Evolutionary conservation across 2,797 vertebrate genomes (phyloP).

Genomic region (Champsocephalus esox): DNA sequence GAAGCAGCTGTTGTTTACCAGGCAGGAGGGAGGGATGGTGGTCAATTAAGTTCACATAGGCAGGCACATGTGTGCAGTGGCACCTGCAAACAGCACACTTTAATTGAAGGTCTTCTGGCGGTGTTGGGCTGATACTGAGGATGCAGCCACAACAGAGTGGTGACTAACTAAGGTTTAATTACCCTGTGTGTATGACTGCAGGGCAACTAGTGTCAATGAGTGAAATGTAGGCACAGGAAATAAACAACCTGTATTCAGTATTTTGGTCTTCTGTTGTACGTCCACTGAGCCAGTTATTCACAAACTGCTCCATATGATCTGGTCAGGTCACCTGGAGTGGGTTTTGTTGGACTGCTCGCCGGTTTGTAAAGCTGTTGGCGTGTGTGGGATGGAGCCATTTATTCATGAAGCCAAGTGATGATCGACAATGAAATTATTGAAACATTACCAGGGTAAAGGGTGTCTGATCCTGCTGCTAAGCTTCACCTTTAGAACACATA

Average conservation of each 20-base stretch:
- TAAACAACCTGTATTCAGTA: neutral
- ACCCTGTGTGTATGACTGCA: neutral
- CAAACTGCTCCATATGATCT: slow-evolving; percentile 6
- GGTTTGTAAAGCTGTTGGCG: neutral
- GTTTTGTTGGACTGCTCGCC: neutral
- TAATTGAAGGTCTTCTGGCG: slow-evolving; percentile 27
- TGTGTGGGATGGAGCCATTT: slow-evolving; percentile 6
- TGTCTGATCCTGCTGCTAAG: neutral
- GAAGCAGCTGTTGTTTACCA: slow-evolving; percentile 69
- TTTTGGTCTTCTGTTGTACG: neutral
- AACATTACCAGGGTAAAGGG: neutral
- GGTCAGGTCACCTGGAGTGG: slow-evolving; percentile 2
- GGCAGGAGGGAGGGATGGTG: slow-evolving; percentile 28
- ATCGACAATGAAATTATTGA: too few relatives aligned
- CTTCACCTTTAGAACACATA: neutral
- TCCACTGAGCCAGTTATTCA: neutral
- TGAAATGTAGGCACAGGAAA: neutral
- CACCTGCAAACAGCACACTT: slow-evolving; percentile 30
- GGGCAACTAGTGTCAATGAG: neutral
- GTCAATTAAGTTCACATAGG: slow-evolving; percentile 42
- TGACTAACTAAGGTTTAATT: slow-evolving; percentile 2
- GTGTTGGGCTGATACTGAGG: neutral
- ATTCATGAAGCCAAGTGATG: too few relatives aligned
- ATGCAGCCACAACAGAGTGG: neutral
- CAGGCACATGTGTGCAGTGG: slow-evolving; percentile 11